phyloP scores from a whole-genome alignment of 2,113 vertebrate genomes.

The Laterallus jamaicensis region DNA sequence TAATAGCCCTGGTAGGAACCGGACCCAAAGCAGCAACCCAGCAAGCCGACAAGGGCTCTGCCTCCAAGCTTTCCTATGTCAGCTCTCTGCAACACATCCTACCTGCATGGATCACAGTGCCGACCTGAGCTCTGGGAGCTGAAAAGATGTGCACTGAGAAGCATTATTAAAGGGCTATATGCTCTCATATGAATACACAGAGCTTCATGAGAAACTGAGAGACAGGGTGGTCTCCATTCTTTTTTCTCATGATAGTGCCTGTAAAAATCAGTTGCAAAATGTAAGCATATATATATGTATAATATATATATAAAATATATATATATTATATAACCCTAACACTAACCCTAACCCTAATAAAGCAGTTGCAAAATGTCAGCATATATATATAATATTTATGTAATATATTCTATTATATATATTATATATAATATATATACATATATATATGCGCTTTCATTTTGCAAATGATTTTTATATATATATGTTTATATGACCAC shows the following conservation, averaged over 20 bases:
- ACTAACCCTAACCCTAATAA: too few species aligned
- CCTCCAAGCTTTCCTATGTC: background rate
- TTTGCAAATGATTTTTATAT: too few species aligned
- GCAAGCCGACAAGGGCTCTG: background rate
- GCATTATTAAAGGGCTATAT: background rate
- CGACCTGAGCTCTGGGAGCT: background rate
- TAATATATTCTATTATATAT: too few species aligned
- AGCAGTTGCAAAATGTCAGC: too few species aligned
- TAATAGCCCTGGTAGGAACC: background rate
- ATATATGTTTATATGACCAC: too few species aligned
- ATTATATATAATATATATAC: too few species aligned
- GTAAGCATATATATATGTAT: background rate
- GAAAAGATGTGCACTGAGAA: background rate
- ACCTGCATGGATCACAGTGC: background rate
- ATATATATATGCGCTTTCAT: too few species aligned
- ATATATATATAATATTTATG: too few species aligned
- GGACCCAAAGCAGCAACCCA: background rate
- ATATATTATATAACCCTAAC: too few species aligned
- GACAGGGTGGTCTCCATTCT: background rate
- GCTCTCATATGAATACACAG: background rate
- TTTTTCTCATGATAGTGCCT: background rate
- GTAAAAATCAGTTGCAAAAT: background rate
- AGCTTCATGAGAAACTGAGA: background rate
- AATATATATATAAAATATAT: too few species aligned
- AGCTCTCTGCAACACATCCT: accelerated